phyloP scores from a whole-genome alignment of 2,888 invertebrate species.

The Platycnemis pennipes region DNA sequence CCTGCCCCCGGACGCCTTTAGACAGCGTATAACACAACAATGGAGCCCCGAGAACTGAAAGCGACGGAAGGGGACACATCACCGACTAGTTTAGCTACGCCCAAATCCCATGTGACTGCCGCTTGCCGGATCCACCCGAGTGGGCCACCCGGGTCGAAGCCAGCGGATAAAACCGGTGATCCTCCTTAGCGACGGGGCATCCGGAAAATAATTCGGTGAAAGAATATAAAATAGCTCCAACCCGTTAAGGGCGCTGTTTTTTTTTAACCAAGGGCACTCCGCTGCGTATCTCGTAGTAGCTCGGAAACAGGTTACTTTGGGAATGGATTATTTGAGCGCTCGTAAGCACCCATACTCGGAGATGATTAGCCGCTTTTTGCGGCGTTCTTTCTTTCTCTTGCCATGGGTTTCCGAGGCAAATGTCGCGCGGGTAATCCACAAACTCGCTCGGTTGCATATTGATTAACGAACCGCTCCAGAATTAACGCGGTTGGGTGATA shows the following conservation, averaged over 20 bases:
- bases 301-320: background rate
- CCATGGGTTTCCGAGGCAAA: background rate
- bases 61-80: conserved; percentile 16
- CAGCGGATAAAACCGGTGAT: background rate
- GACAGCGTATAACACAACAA: background rate
- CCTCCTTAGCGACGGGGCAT: background rate
- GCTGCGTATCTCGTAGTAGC: background rate
- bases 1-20: background rate
- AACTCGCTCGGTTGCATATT: background rate
- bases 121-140: background rate
- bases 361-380: background rate
- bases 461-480: background rate
- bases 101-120: conserved; percentile 14
- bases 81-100: conserved; percentile 54
- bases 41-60: background rate
- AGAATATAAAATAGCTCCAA: conserved; percentile 7
- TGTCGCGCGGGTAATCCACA: background rate
- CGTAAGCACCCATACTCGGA: background rate
- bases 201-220: background rate
- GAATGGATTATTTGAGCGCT: background rate
- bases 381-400: background rate
- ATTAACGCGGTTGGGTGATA: no score
- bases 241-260: background rate
- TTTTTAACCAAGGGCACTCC: background rate
- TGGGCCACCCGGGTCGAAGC: conserved; percentile 33